Percentiles rank a stretch among this genome's conserved stretches.
Evolutionary conservation across 53 echinoderm and acorn worm genomes (phyloP).

Genomic region (Luidia sarsii): DNA sequence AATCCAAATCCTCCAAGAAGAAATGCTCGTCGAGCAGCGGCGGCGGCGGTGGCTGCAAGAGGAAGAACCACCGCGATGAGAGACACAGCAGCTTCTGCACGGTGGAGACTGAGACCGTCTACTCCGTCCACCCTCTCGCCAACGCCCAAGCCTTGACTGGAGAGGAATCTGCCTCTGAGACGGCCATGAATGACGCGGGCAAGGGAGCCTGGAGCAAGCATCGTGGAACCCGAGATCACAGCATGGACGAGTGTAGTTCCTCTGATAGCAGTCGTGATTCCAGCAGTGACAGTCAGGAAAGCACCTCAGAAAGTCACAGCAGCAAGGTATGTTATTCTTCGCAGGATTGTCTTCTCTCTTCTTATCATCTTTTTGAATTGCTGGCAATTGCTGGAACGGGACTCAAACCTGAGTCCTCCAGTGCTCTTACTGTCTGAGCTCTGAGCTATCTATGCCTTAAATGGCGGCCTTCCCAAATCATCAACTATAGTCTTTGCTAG

Average conservation of each 20-base stretch:
- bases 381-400: no score
- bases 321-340: slow-evolving; percentile 58
- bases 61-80: slow-evolving; percentile 46
- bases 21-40: slow-evolving; percentile 32
- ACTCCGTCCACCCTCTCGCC: slow-evolving; percentile 51
- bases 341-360: no score
- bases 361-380: no score
- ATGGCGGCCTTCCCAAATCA: no score
- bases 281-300: slow-evolving; percentile 54
- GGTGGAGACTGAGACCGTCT: slow-evolving; percentile 68
- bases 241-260: slow-evolving; percentile 46
- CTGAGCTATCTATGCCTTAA: no score
- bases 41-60: no score
- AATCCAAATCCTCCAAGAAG: slow-evolving; percentile 41
- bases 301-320: slow-evolving; percentile 30
- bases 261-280: slow-evolving; percentile 34
- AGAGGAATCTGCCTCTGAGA: slow-evolving; percentile 35
- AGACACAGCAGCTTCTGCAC: slow-evolving; percentile 62
- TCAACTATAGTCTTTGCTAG: no score
- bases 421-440: no score
- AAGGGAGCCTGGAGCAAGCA: slow-evolving; percentile 49
- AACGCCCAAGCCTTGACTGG: slow-evolving; percentile 24
- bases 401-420: no score
- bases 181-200: slow-evolving; percentile 10
- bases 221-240: slow-evolving; percentile 32